Conservation (phyloP, 2,888 invertebrate species). For the Scaptomyza polygonia region DNA sequence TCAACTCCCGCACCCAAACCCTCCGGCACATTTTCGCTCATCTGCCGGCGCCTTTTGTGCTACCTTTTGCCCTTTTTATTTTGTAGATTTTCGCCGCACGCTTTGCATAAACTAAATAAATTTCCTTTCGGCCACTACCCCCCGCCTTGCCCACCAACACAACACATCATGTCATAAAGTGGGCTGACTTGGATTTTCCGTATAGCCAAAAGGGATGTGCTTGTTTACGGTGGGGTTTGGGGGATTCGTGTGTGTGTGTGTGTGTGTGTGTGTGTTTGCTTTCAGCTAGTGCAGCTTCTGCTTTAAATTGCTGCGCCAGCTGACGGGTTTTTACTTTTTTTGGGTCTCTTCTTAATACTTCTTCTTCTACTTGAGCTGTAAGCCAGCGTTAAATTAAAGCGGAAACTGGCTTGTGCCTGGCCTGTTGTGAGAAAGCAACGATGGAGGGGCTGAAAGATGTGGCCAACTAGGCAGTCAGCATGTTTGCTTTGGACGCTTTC, state of each 20-base stretch:
- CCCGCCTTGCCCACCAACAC: constrained; percentile 28
- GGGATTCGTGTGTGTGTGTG: background rate
- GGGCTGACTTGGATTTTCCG: constrained; percentile 49
- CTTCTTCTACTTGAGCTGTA: constrained; percentile 20
- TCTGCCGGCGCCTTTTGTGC: constrained; percentile 52
- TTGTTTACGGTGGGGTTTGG: background rate
- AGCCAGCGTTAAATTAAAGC: constrained; percentile 77
- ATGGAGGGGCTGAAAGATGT: background rate
- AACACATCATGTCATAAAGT: constrained; percentile 56
- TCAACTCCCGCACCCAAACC: background rate
- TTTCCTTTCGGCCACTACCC: constrained; percentile 56
- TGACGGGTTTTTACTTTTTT: constrained; percentile 49
- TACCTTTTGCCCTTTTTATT: constrained; percentile 75
- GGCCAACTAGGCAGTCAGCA: constrained; percentile 39
- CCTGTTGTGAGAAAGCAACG: background rate
- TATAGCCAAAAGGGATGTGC: background rate
- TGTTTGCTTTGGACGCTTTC: constrained; percentile 66
- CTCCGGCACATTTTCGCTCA: constrained; percentile 44
- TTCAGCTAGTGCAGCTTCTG: constrained; percentile 51
- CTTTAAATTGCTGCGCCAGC: constrained; percentile 67
- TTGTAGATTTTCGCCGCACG: constrained; percentile 47
- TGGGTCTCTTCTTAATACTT: constrained; percentile 10
- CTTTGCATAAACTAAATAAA: constrained; percentile 75
- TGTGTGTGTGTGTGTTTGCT: constrained; percentile 10
- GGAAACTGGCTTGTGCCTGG: constrained; percentile 66